Evolutionary conservation across 2,888 invertebrate species (phyloP), one percentile per base, ranked within the genome.

Genomic region (Lasioglossum oenotherae): DNA sequence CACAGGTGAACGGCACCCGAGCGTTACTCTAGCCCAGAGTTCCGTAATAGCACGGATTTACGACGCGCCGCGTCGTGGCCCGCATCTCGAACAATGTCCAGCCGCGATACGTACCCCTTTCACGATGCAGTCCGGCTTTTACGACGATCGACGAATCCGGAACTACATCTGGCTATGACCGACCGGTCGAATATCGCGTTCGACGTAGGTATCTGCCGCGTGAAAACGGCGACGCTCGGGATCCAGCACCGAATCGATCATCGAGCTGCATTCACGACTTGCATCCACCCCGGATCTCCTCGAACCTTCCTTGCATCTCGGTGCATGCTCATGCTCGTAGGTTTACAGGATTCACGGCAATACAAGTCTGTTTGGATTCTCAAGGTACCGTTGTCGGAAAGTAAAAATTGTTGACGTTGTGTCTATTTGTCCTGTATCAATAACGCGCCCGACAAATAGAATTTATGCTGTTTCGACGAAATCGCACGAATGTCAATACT

Each of bases 1-100:
- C 64, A 57, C 57, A 75, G 80, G 49, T 41, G 82, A 75, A 86
- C 69, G 6, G 2, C 75, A 76, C 71, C 57, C 74, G 77, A 78
- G 75, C 41, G 71, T 74, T 78, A 75, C 81, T 46, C 19, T 81
- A 76, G 78, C 78, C 77, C 72, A 80, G 83, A 80, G 83, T 88
- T 82, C 67, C 81, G 82, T 81, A 85, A 87, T 84, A 75, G 82
- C 80, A 53, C 46, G 85, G 80, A 89, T 89, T 88, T 89, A 88
- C 87, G 89, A 85, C 57, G 75, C 72, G 64, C 60, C 16, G 69
- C 46, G 67, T 73, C 74, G 82, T 64, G 82, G 80, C 67, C 69
- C 76, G 85, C 81, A 88, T 86, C 79, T 84, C 77, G 81, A 77
- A 87, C 85, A 44, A 60, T 57, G 57, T 69, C 67, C n/a, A 46